Evolutionary conservation across 2,797 vertebrate genomes (phyloP).

Genomic region (Danio tinwini): DNA sequence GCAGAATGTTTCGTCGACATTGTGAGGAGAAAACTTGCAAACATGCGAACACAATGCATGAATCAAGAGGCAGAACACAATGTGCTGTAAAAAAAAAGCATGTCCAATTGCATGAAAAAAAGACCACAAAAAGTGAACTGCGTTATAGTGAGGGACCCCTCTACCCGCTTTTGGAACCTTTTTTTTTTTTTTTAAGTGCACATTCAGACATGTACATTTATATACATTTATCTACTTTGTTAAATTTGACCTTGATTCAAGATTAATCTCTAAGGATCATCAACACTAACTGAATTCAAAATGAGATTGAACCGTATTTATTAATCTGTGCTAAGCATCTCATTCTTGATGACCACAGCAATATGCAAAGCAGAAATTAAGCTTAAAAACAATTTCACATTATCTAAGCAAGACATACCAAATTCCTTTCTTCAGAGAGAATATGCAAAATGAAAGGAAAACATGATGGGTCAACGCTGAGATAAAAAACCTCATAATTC

Average conservation of each 20-base stretch:
- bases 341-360: neutral
- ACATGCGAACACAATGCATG: too few relatives aligned
- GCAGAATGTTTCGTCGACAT: too few relatives aligned
- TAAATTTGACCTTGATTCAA: neutral
- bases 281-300: neutral
- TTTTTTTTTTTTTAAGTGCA: too few relatives aligned
- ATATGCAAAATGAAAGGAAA: conserved; percentile 1
- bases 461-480: neutral
- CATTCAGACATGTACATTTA: too few relatives aligned
- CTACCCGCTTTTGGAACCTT: too few relatives aligned
- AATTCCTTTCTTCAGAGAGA: conserved; percentile 4
- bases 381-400: conserved; percentile 10
- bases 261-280: neutral
- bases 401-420: neutral
- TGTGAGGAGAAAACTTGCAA: too few relatives aligned
- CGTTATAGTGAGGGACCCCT: too few relatives aligned
- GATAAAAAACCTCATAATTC: conserved; percentile 25
- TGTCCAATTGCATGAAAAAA: too few relatives aligned
- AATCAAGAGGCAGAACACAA: too few relatives aligned
- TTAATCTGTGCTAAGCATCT: too few relatives aligned
- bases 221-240: neutral
- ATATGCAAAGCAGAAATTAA: conserved; percentile 4
- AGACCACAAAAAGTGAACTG: too few relatives aligned
- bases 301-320: neutral
- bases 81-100: too few relatives aligned